These are phyloP conservation scores for Pterocles orientalis DNA, from an alignment of 2,113 vertebrate species.

Conservation along the genomic window DNA sequence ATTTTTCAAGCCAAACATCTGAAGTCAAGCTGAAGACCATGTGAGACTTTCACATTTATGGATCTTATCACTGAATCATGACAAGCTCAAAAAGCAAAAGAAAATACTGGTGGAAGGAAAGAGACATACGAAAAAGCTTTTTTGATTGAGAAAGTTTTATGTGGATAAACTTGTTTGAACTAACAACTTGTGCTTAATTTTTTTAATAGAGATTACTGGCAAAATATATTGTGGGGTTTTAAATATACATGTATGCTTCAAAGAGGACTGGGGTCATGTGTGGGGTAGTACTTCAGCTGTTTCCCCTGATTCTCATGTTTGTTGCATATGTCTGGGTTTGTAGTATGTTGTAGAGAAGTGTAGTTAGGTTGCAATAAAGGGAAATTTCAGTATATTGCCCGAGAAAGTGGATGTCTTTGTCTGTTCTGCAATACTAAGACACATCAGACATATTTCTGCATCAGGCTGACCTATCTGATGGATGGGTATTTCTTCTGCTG, in stretches of 20 bases:
- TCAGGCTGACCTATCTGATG: not conserved
- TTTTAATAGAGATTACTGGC: not conserved
- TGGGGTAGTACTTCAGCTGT: not conserved
- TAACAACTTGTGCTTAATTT: not conserved
- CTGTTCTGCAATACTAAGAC: not conserved
- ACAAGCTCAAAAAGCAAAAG: not conserved
- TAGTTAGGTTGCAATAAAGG: not conserved
- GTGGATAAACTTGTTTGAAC: not conserved
- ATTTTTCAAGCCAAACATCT: conserved; percentile 8
- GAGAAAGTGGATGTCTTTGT: not conserved
- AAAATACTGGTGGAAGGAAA: not conserved
- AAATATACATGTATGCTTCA: not conserved
- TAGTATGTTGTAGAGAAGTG: not conserved
- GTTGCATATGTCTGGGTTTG: not conserved
- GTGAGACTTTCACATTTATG: not conserved
- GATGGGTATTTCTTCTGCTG: not conserved
- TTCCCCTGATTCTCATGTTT: not conserved
- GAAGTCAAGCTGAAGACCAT: not conserved
- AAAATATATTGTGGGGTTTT: not conserved
- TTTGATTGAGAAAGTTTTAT: not conserved
- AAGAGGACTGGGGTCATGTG: not conserved
- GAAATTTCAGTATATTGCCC: not conserved
- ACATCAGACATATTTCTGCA: not conserved
- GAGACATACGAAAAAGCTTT: not conserved
- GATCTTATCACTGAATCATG: not conserved